A percentile compares a stretch with the other conserved stretches of the same genome.
Evolutionary conservation across 2,888 invertebrate genomes (phyloP).

Genomic region (Thyatira batis): DNA sequence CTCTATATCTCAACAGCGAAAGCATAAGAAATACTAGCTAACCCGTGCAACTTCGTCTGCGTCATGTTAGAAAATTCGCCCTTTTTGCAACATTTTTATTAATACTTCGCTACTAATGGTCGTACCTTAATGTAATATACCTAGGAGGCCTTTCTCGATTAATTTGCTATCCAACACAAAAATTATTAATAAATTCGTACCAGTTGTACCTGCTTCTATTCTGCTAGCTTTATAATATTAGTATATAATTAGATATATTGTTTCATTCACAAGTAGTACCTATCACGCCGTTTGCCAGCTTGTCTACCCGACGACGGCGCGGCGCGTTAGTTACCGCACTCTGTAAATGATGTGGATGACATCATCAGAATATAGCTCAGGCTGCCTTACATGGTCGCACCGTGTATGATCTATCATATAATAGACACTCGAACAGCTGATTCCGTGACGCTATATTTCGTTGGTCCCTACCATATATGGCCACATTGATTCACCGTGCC

Average conservation of each 20-base stretch:
- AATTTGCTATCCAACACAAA: too few species aligned
- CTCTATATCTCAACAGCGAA: too few species aligned
- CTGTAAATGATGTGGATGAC: slow-evolving; percentile 61
- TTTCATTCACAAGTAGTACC: neutral
- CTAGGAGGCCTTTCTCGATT: too few species aligned
- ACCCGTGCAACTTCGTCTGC: too few species aligned
- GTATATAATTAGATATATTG: neutral
- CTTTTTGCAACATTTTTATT: too few species aligned
- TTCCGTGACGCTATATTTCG: slow-evolving; percentile 58
- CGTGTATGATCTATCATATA: slow-evolving; percentile 71
- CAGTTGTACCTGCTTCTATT: too few species aligned
- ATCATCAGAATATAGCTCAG: slow-evolving; percentile 70
- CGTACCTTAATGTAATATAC: too few species aligned
- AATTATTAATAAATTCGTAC: too few species aligned
- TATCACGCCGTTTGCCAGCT: slow-evolving; percentile 12
- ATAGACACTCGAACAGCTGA: slow-evolving; percentile 65
- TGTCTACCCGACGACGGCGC: slow-evolving; percentile 34
- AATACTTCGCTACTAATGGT: too few species aligned
- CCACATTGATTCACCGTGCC: slow-evolving; percentile 37
- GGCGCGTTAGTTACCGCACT: slow-evolving; percentile 43
- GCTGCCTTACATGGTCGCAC: slow-evolving; percentile 73
- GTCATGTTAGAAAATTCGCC: too few species aligned
- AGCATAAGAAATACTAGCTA: too few species aligned
- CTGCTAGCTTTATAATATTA: too few species aligned
- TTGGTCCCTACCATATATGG: slow-evolving; percentile 51